Evolutionary conservation across 2,888 invertebrate genomes (phyloP), one percentile per base, ranked within the genome.

Genomic region (Eupeodes luniger): DNA sequence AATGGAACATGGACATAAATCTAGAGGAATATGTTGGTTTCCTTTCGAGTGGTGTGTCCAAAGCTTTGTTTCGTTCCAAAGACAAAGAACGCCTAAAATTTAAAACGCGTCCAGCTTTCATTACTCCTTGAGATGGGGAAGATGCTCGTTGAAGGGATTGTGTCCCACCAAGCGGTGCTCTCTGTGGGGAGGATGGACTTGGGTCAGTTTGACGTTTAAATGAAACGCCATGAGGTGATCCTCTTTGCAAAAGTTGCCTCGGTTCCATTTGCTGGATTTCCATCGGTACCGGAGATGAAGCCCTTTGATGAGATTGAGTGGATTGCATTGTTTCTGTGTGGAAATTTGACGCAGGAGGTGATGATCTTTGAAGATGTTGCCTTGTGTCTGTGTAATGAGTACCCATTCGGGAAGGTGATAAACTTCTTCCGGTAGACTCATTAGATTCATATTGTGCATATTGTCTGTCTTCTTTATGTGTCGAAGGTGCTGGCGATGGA

Each of bases 21-120:
- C 92, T 91, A 11, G 93, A 90, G 11, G 92, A 85, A 64, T 93
- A 93, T 9, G 93, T 90, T 75, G 91, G 89, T 47, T 93, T 93
- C 0, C 92, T 92, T 2, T 76, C 79, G 11, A 78, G 85, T 0
- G 59, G 51, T 51, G 78, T 78, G 4, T 81, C 72, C 11, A 49
- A 11, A 3, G 51, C 27, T 14, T 57, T 62, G 12, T 4, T 5
- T 57, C 19, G 16, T 1, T 80, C 72, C 12, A 36, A 10, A 19
- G 51, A 70, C 0, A 61, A 11, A 2, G 72, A 72, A n/a, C 57
- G 62, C 16, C 80, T 72, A 12, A 70, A 70, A 0, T 14, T 49
- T 1, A 80, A 40, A 16, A 66, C 14, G 53, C 67, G 75, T 3
- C 69, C 51, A 44, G 70, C 53, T 51, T 44, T 53, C 27, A 62